phyloP scores from a whole-genome alignment of 2,113 vertebrate species.

The Perccottus glenii region DNA sequence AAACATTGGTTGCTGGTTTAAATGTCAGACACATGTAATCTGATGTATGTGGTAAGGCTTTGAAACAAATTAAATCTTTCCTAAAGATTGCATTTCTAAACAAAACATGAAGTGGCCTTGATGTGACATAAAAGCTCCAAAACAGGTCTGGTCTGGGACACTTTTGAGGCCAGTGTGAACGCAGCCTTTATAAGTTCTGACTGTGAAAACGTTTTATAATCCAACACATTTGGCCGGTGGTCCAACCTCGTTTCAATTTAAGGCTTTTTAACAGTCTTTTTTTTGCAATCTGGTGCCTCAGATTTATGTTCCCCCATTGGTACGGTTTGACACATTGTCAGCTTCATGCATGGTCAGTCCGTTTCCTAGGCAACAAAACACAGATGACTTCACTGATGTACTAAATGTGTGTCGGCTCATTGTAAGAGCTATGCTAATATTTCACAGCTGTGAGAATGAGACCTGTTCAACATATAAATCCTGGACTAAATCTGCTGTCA shows the following conservation, averaged over 20 bases:
- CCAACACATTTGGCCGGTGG: not conserved
- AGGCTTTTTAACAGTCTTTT: not conserved
- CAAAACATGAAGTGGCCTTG: no score
- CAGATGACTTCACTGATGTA: conserved; percentile 8
- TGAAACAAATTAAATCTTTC: no score
- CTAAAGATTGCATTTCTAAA: no score
- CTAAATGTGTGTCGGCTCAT: not conserved
- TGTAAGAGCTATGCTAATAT: not conserved
- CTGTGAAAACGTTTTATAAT: not conserved
- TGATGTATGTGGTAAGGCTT: no score
- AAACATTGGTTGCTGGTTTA: no score
- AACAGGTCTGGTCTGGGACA: no score
- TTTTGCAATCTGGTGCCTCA: conserved; percentile 31
- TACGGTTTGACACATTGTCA: not conserved
- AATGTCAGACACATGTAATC: no score
- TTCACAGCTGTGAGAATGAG: not conserved
- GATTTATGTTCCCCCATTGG: conserved; percentile 42
- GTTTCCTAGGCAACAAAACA: conserved; percentile 19
- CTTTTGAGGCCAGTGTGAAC: not conserved
- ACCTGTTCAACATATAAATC: conserved; percentile 12
- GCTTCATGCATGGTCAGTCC: conserved; percentile 1
- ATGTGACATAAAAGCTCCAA: no score
- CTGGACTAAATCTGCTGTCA: conserved; percentile 11
- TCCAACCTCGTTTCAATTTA: not conserved
- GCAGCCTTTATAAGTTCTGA: not conserved